Conservation (phyloP, 2,888 invertebrate genomes). For the Notodonta ziczac region DNA sequence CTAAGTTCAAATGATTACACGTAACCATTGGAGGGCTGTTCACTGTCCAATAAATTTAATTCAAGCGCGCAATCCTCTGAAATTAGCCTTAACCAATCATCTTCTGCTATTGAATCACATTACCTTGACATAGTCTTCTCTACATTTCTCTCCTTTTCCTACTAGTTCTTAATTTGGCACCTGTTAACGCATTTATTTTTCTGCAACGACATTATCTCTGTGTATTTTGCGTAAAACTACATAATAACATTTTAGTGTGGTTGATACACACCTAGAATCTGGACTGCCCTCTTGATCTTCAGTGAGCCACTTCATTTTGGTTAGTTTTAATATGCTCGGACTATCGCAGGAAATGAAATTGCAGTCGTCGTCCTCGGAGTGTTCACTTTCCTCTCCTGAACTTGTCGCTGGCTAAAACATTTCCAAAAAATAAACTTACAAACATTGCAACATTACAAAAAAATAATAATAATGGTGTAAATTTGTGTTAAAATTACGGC, state of each 20-base stretch:
- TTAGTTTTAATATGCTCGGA: constrained; percentile 65
- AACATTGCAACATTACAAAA: too few relatives aligned
- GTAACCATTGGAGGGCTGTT: too few relatives aligned
- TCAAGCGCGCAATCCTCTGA: too few relatives aligned
- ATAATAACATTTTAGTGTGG: neutral
- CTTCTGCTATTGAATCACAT: neutral
- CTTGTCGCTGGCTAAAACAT: constrained; percentile 42
- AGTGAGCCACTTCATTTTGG: constrained; percentile 76
- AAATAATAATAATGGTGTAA: too few relatives aligned
- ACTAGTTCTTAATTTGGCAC: constrained; percentile 56
- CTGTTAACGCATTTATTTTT: constrained; percentile 71
- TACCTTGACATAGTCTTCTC: constrained; percentile 27
- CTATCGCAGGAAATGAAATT: constrained; percentile 39
- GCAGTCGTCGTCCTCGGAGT: constrained; percentile 39
- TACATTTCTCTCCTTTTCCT: constrained; percentile 21
- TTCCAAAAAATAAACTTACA: too few relatives aligned
- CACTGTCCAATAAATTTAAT: too few relatives aligned
- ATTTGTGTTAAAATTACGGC: too few relatives aligned
- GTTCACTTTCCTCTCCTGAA: constrained; percentile 44
- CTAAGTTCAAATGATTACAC: neutral
- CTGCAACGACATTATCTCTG: constrained; percentile 67
- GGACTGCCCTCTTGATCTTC: constrained; percentile 57
- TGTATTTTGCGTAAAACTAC: constrained; percentile 29
- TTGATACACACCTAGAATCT: constrained; percentile 64
- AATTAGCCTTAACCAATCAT: too few relatives aligned